Conservation (phyloP, 2,888 invertebrate species). For the Mantis religiosa region DNA sequence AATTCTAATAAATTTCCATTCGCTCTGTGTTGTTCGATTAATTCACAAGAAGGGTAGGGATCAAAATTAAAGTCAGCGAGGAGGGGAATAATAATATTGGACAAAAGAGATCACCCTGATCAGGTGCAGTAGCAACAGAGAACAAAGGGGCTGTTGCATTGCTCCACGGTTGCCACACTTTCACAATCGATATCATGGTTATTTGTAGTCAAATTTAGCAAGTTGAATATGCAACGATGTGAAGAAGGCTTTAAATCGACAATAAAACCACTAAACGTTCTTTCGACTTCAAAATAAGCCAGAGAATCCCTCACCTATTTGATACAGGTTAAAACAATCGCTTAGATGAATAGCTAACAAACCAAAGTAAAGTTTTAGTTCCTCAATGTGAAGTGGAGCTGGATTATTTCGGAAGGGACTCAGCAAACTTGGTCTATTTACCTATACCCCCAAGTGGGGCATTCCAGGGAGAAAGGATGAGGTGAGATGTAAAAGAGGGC, state of each 20-base stretch:
- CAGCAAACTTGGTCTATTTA: too few relatives aligned
- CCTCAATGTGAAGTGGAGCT: too few relatives aligned
- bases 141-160: neutral
- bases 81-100: neutral
- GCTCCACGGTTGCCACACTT: neutral
- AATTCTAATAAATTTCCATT: constrained; percentile 18
- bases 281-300: neutral
- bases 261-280: neutral
- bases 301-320: neutral
- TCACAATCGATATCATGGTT: neutral
- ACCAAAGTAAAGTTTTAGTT: too few relatives aligned
- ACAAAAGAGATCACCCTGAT: neutral
- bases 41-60: constrained; percentile 6
- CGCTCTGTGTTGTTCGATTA: constrained; percentile 6
- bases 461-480: too few relatives aligned
- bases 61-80: neutral
- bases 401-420: too few relatives aligned
- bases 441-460: too few relatives aligned
- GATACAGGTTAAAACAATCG: too few relatives aligned
- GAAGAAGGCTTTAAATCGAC: neutral
- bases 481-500: too few relatives aligned
- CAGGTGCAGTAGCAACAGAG: neutral
- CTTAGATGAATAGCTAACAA: too few relatives aligned
- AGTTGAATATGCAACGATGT: neutral
- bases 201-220: neutral